A percentile compares a stretch with the other conserved stretches of the same genome.
phyloP scores from a whole-genome alignment of 2,888 invertebrate species.

The Drymonia ruficornis region DNA sequence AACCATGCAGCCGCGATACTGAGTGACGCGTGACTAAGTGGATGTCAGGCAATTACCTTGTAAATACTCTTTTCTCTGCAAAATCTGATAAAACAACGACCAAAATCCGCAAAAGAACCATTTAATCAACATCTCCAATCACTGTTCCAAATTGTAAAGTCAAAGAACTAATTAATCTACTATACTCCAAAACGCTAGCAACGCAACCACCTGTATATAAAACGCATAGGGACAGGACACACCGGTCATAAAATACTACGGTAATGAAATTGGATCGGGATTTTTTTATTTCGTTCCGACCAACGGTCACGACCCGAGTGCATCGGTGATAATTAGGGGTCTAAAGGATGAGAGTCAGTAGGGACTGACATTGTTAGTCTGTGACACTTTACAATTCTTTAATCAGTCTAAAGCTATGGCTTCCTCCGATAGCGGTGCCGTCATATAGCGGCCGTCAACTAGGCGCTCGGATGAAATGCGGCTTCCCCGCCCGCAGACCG shows the following conservation, averaged over 20 bases:
- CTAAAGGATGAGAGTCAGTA: slow-evolving; percentile 31
- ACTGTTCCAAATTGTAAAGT: background rate
- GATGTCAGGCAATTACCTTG: no score
- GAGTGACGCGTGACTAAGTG: no score
- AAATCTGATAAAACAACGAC: background rate
- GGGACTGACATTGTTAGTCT: background rate
- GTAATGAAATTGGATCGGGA: slow-evolving; percentile 77
- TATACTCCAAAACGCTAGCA: background rate
- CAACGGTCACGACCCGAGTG: slow-evolving; percentile 41
- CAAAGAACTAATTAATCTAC: background rate
- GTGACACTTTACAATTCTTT: no score
- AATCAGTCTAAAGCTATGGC: no score
- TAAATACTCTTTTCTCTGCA: no score
- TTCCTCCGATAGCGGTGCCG: no score
- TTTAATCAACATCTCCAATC: background rate
- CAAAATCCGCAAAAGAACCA: background rate
- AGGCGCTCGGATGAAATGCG: no score
- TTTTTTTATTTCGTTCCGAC: slow-evolving; percentile 51
- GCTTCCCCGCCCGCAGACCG: no score
- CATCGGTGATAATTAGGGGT: slow-evolving; percentile 28
- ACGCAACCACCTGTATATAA: slow-evolving; percentile 46
- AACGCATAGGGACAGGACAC: slow-evolving; percentile 45
- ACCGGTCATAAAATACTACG: slow-evolving; percentile 57
- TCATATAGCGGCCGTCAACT: no score
- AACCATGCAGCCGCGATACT: no score